Evolutionary conservation across 2,888 invertebrate species (phyloP).

Genomic region (Eilema caniola): DNA sequence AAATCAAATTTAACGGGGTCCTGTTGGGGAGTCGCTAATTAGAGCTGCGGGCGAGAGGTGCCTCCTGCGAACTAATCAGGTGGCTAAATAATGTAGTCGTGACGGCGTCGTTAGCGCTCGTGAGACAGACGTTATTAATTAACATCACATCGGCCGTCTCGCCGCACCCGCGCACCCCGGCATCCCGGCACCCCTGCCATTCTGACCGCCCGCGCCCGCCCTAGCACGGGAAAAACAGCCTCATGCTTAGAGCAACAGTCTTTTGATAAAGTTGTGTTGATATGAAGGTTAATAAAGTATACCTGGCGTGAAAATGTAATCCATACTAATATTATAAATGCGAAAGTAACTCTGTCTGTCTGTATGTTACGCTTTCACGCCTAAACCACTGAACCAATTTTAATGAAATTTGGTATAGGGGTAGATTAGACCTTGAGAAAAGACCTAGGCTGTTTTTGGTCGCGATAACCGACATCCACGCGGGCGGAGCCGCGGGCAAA

Average conservation of each 20-base stretch:
- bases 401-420: too few species aligned
- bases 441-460: too few species aligned
- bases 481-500: too few species aligned
- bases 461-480: too few species aligned
- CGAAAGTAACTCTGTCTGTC: too few species aligned
- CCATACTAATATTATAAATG: too few species aligned
- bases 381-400: too few species aligned
- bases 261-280: constrained; percentile 13
- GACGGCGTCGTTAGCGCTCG: constrained; percentile 83
- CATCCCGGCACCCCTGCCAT: constrained; percentile 33
- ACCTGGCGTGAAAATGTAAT: not conserved
- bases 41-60: constrained; percentile 78
- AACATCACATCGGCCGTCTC: constrained; percentile 76
- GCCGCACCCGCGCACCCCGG: constrained; percentile 34
- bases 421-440: too few species aligned
- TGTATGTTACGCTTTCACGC: too few species aligned
- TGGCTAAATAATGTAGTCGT: constrained; percentile 86
- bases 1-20: constrained; percentile 80
- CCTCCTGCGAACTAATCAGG: constrained; percentile 83
- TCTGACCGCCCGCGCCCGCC: constrained; percentile 36
- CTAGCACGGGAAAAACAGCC: constrained; percentile 33
- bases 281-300: constrained; percentile 18
- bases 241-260: constrained; percentile 29
- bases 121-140: constrained; percentile 86
- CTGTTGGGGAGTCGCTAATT: constrained; percentile 76